A percentile compares a stretch with the other conserved stretches of the same genome.
phyloP scores from a whole-genome alignment of 2,888 invertebrate species.

The Lottia gigantea region DNA sequence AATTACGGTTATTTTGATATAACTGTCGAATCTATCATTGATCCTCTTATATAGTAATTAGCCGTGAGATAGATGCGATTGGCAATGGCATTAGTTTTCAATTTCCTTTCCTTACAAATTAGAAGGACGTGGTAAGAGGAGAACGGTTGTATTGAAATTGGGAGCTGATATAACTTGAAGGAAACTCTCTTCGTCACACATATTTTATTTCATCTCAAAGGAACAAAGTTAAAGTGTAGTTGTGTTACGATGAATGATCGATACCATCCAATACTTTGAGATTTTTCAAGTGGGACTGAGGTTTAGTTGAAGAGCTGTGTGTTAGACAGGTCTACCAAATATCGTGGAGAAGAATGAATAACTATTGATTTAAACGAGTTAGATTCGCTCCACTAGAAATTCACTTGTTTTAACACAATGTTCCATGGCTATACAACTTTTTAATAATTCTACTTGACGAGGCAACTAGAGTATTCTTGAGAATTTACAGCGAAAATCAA shows the following conservation, averaged over 20 bases:
- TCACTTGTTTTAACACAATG: background rate
- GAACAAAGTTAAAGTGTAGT: background rate
- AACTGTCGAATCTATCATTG: slow-evolving; percentile 17
- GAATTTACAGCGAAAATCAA: background rate
- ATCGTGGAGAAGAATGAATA: background rate
- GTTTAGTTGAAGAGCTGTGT: background rate
- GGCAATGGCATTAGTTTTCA: slow-evolving; percentile 24
- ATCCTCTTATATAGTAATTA: slow-evolving; percentile 24
- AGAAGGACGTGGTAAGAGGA: background rate
- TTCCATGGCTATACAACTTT: background rate
- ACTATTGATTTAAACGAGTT: slow-evolving; percentile 8
- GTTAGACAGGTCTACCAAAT: slow-evolving; percentile 7
- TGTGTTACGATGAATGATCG: background rate
- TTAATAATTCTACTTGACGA: background rate
- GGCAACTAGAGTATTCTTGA: slow-evolving; percentile 3
- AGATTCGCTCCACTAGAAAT: background rate
- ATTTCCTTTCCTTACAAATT: slow-evolving; percentile 21
- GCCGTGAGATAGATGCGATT: slow-evolving; percentile 18
- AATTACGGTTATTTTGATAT: slow-evolving; percentile 21
- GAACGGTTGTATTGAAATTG: background rate
- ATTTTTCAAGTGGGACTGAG: slow-evolving; percentile 3
- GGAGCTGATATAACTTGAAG: background rate
- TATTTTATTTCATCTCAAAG: background rate
- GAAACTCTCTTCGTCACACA: background rate
- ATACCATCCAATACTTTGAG: background rate